Conservation (phyloP, 2,797 vertebrate genomes). For the Pampus argenteus region DNA sequence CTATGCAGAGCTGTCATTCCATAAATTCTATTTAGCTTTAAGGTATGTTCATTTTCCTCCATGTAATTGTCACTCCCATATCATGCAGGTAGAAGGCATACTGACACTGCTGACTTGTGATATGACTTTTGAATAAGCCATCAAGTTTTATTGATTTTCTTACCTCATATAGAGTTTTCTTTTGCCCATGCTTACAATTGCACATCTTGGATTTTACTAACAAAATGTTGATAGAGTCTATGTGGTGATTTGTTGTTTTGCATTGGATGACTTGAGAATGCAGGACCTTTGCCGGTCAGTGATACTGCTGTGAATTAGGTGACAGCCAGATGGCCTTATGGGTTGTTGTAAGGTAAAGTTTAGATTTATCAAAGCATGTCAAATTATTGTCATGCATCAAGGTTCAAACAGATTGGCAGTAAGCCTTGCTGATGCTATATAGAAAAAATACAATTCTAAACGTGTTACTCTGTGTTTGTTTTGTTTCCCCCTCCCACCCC, state of each 20-base stretch:
- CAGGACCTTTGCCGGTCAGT: background rate
- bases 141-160: slow-evolving; percentile 37
- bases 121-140: slow-evolving; percentile 28
- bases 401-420: background rate
- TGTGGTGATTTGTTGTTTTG: slow-evolving; percentile 6
- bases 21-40: slow-evolving; percentile 16
- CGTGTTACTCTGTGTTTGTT: background rate
- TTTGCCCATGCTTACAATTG: slow-evolving; percentile 40
- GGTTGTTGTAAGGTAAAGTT: background rate
- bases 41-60: slow-evolving; percentile 2
- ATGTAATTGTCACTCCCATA: slow-evolving; percentile 20
- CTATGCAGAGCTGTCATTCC: slow-evolving; percentile 73
- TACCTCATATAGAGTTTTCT: slow-evolving; percentile 49
- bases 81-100: slow-evolving; percentile 12
- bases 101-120: slow-evolving; percentile 26
- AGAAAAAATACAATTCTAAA: slow-evolving; percentile 3
- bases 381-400: slow-evolving; percentile 1
- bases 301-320: slow-evolving; percentile 16
- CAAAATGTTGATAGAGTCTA: slow-evolving; percentile 1
- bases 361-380: slow-evolving; percentile 26
- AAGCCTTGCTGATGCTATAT: slow-evolving; percentile 26
- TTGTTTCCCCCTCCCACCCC: no score
- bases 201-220: slow-evolving; percentile 40
- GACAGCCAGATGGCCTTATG: slow-evolving; percentile 11
- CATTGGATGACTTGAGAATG: background rate